Evolutionary conservation across 30 jellyfish, hydroid and myxozoan species (phyloP).

Genomic region (Sanderia malayensis): DNA sequence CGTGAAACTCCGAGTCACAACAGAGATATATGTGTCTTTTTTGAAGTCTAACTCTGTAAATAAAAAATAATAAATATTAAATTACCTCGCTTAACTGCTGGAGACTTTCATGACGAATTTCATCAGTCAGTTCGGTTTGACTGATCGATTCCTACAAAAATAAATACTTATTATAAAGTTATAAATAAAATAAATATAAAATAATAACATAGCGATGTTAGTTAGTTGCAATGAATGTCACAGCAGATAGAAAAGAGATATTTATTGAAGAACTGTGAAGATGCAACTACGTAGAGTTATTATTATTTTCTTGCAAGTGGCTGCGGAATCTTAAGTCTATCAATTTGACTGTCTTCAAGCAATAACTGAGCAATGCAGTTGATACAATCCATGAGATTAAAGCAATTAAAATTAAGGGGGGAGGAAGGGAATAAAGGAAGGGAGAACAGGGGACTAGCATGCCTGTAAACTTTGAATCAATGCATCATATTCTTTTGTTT

Average conservation of each 20-base stretch:
- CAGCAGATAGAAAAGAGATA: neutral
- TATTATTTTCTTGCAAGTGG: neutral
- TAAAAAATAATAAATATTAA: neutral
- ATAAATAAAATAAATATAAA: no score
- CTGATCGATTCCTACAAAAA: neutral
- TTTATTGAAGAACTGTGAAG: neutral
- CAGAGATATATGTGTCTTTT: no score
- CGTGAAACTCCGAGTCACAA: no score
- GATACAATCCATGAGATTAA: no score
- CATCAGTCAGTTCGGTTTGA: slow-evolving; percentile 12
- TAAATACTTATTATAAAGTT: no score
- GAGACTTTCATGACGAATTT: slow-evolving; percentile 6
- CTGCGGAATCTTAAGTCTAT: neutral
- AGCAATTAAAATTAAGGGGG: no score
- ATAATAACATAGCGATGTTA: no score
- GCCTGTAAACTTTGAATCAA: slow-evolving; percentile 32
- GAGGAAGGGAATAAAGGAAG: no score
- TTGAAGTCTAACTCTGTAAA: neutral
- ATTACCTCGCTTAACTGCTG: slow-evolving; percentile 8
- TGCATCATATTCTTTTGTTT: slow-evolving; percentile 34
- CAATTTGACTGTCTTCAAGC: neutral
- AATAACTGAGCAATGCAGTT: no score
- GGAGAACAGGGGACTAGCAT: neutral
- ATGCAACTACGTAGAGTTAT: neutral
- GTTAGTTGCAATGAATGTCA: no score